Base-by-base conservation (phyloP, 2,797 vertebrate genomes). In the Mycteria americana region DNA sequence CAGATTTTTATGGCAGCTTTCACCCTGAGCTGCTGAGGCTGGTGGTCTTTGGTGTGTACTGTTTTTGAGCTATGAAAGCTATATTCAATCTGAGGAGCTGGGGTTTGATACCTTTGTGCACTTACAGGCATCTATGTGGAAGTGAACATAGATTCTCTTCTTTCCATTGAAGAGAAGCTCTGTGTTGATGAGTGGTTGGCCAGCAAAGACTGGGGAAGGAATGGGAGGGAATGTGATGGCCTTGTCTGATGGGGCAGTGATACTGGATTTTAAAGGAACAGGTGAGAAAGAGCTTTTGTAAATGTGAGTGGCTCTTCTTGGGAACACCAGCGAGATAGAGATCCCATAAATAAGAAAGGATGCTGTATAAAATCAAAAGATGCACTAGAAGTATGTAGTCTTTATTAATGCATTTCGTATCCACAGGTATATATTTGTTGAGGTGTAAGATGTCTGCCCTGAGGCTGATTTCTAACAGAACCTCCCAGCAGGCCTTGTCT, bases 391-490 rank as follows among this genome's bases (percentile, higher is more conserved):
- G 21, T 33, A 4, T 30, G 9, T 18, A 4, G 53, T 60, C 28
- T 73, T 14, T 45, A 17, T 50, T 95, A 95, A 97, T 0, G 0
- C 19, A 4, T 73, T 86, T 79, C 13, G 0, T 39, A 6, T 76
- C 83, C 91, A 48, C 65, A 89, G 98, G 94, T 95, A 11, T 86
- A 24, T 75, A 3, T 92, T 82, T 96, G 51, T 72, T 59, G 94
- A 97, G 96, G 62, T 75, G 92, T 76, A 82, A 87, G 92, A 98
- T 98, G 98, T 98, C 98, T 96, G 84, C 87, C 76, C 91, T 97
- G 88, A 97, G 89, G 77, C 62, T 97, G 82, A 48, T 96, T 93
- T 97, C 97, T 35, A 98, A 98, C 95, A 98, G 92, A 95, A 98
- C 98, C 24, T 97, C 98, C 70, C 97, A 98, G 46, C 98, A 96